phyloP scores from a whole-genome alignment of 2,888 invertebrate species.

The Encarsia formosa region DNA sequence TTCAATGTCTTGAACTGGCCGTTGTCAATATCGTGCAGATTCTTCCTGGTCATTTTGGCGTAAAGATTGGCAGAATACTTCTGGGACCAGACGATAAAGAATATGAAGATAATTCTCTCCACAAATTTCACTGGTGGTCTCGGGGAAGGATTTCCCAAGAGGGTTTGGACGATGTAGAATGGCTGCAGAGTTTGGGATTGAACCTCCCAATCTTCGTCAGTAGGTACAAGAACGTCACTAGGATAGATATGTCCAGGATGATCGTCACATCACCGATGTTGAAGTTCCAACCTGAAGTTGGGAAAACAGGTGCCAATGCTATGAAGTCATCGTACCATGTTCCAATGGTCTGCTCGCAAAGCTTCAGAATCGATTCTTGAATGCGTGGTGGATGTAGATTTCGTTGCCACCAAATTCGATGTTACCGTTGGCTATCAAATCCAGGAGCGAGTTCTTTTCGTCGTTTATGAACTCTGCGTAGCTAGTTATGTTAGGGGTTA shows the following conservation, averaged over 20 bases:
- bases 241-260: neutral
- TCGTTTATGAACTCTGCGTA: neutral
- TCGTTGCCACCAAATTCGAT: conserved; percentile 3
- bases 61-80: neutral
- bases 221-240: neutral
- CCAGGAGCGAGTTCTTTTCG: neutral
- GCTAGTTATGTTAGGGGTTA: neutral
- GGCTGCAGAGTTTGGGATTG: neutral
- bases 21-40: neutral
- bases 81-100: neutral
- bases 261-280: neutral
- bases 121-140: neutral
- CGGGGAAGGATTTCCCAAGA: neutral
- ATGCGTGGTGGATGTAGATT: neutral
- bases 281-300: neutral
- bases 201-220: neutral
- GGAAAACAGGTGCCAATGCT: neutral
- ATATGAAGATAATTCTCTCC: neutral
- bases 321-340: neutral
- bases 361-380: neutral
- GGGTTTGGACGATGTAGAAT: neutral
- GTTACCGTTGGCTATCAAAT: neutral
- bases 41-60: neutral
- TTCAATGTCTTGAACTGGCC: neutral
- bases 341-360: neutral